Evolutionary conservation across 2,113 vertebrate species (phyloP).

Genomic region (Chlorodrepanis virens): DNA sequence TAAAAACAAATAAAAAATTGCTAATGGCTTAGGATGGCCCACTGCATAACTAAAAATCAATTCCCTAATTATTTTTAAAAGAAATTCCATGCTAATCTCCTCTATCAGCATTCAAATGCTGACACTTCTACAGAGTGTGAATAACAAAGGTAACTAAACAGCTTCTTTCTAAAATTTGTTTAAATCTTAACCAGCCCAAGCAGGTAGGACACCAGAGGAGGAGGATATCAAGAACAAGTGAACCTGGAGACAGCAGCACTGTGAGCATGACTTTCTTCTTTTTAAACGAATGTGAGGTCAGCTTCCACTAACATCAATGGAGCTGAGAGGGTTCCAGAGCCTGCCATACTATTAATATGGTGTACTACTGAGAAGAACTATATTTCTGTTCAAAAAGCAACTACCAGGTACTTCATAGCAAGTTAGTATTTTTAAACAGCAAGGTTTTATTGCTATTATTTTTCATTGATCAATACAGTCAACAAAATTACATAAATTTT

Average conservation of each 20-base stretch:
- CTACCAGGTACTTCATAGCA: background rate
- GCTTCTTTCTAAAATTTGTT: background rate
- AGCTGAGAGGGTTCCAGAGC: background rate
- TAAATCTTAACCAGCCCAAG: background rate
- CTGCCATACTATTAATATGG: background rate
- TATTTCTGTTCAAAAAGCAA: background rate
- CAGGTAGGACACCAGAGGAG: background rate
- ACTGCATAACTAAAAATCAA: slow-evolving; percentile 37
- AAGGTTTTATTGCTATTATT: background rate
- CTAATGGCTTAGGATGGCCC: slow-evolving; percentile 14
- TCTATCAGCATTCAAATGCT: background rate
- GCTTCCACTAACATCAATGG: background rate
- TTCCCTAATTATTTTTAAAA: background rate
- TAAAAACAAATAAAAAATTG: background rate
- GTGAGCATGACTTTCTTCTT: background rate
- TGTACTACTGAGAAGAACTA: rapidly evolving
- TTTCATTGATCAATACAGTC: background rate
- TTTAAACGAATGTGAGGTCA: background rate
- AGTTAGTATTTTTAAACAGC: background rate
- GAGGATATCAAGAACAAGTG: background rate
- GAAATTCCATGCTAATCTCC: background rate
- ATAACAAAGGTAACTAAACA: background rate
- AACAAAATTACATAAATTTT: background rate
- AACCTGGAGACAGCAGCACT: background rate
- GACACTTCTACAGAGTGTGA: background rate